These are phyloP conservation scores for Drosophila funebris DNA, from an alignment of 1,140 invertebrate species.

Conservation along the genomic window DNA sequence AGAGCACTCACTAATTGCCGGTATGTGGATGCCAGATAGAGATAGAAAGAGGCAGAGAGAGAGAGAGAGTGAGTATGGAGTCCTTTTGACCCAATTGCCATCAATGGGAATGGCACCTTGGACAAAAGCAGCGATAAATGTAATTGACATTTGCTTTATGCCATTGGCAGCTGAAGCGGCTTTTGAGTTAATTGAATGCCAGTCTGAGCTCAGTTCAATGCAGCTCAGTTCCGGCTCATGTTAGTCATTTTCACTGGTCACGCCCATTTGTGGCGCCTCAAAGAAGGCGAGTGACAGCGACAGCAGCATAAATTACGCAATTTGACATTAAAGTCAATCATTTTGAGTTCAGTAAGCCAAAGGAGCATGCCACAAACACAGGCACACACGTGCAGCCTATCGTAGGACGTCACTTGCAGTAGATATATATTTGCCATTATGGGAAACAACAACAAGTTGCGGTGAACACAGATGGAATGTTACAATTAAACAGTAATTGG, in stretches of 20 bases:
- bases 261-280: slow-evolving; percentile 8
- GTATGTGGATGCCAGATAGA: neutral
- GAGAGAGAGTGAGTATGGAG: neutral
- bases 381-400: neutral
- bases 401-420: slow-evolving; percentile 21
- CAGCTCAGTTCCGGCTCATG: slow-evolving; percentile 1
- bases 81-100: slow-evolving; percentile 19
- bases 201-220: slow-evolving; percentile 10
- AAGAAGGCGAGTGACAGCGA: neutral
- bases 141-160: slow-evolving; percentile 57
- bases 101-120: slow-evolving; percentile 7
- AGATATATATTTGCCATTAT: slow-evolving; percentile 77
- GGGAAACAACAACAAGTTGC: slow-evolving; percentile 40
- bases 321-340: slow-evolving; percentile 77
- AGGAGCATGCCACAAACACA: neutral
- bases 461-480: slow-evolving; percentile 38
- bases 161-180: slow-evolving; percentile 9
- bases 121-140: slow-evolving; percentile 27
- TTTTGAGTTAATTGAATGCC: slow-evolving; percentile 74
- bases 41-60: neutral
- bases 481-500: slow-evolving; percentile 72
- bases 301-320: slow-evolving; percentile 53
- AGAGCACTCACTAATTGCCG: neutral
- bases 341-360: slow-evolving; percentile 36
- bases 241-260: slow-evolving; percentile 45